Percentiles rank a stretch among this genome's conserved stretches.
Conservation (phyloP, 64 coral and sea anemone species). For the Dendrophyllia cribrosa region DNA sequence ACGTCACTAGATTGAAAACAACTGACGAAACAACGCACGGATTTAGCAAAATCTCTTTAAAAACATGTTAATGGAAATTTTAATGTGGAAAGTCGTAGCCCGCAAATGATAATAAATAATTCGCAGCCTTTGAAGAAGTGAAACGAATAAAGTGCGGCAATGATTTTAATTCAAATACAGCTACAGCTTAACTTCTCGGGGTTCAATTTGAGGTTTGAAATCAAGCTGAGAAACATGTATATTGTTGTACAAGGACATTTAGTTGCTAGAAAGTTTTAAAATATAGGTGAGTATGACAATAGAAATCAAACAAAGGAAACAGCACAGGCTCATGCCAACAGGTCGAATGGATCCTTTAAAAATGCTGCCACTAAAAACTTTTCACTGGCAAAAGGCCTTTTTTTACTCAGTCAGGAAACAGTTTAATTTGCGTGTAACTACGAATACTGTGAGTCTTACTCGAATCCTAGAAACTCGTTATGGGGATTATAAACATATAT, state of each 20-base stretch:
- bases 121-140: neutral
- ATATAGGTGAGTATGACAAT: neutral
- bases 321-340: neutral
- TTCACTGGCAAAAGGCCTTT: no score
- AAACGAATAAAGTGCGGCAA: neutral
- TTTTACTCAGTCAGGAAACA: no score
- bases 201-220: no score
- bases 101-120: neutral
- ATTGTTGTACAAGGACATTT: neutral
- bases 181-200: neutral
- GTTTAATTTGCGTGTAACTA: no score
- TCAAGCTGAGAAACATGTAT: no score
- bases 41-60: slow-evolving; percentile 15
- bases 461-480: no score
- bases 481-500: no score
- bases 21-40: slow-evolving; percentile 36
- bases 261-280: no score
- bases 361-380: neutral
- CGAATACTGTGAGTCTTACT: no score
- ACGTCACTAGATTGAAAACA: slow-evolving; percentile 39
- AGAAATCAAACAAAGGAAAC: neutral
- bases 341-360: neutral
- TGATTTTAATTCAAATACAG: neutral
- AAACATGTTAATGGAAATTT: slow-evolving; percentile 22
- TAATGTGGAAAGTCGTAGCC: neutral